Base-by-base conservation (phyloP, 2,888 invertebrate genomes). In the Tipula unca region DNA sequence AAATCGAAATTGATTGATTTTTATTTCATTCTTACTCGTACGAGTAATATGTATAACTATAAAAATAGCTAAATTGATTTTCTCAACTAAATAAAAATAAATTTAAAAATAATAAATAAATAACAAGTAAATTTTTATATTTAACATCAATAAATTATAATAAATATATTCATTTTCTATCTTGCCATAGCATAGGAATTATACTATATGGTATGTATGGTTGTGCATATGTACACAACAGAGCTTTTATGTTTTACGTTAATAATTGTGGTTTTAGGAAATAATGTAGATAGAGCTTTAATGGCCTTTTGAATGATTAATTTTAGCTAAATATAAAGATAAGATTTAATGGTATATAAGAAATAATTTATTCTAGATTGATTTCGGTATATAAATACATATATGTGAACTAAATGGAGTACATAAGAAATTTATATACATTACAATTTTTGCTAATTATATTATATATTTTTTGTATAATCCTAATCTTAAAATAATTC, bases 11-110 rank as follows among this genome's bases (percentile, higher is more conserved):
- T 69, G 69, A 69, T 69, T 69, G 69, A 69, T 69, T 69, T 69
- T 69, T 69, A 69, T 69, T 69, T 69, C 69, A 69, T 69, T 69
- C 69, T 69, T 69, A 69, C 25, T 69, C 69, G 69, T 69, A 69
- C 25, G 69, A 1, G 69, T 69, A 25, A 25, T 69, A 25, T 25
- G 14, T 25, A 69, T 69, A n/a, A 10, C 69, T 69, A 69, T 25
- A 25, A 69, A 69, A 69, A 69, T 69, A 25, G 69, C 25, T 69
- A 69, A 69, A 69, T 69, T 69, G 69, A 69, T 69, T 69, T 69
- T 69, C 69, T 25, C 69, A 69, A 69, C 69, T 69, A 69, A 69
- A 25, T 69, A 69, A 69, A 48, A 69, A 69, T 48, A n/a, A n/a
- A n/a, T n/a, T n/a, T n/a, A n/a, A n/a, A n/a, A n/a, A n/a, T n/a